phyloP scores from a whole-genome alignment of 2,797 vertebrate genomes.

The Sciurus vulgaris region DNA sequence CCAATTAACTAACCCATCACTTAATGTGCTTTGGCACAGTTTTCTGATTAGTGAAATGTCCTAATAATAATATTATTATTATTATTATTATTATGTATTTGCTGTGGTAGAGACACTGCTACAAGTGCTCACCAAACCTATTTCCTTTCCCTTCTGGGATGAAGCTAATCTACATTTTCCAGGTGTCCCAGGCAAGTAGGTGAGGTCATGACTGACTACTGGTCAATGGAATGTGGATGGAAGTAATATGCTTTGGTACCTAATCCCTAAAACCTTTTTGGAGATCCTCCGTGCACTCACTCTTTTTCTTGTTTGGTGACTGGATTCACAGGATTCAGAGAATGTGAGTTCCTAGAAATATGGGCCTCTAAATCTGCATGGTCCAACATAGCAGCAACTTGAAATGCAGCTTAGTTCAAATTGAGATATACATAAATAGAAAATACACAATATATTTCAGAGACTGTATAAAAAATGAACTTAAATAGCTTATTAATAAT shows the following conservation, averaged over 20 bases:
- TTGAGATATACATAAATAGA: background rate
- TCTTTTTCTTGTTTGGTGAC: background rate
- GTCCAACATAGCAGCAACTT: background rate
- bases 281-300: background rate
- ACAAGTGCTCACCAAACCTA: conserved; percentile 3
- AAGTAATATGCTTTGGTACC: background rate
- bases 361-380: background rate
- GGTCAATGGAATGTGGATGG: background rate
- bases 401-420: background rate
- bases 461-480: background rate
- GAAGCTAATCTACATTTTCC: conserved; percentile 21
- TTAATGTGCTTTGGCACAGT: background rate
- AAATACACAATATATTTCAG: background rate
- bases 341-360: conserved; percentile 22
- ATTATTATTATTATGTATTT: background rate
- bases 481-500: background rate
- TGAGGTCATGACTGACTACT: background rate
- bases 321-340: conserved; percentile 18
- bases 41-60: conserved; percentile 38
- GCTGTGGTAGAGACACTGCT: background rate
- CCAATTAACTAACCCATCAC: background rate
- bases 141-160: background rate
- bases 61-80: background rate
- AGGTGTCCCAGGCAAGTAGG: background rate
- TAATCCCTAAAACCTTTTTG: conserved; percentile 19